Evolutionary conservation across 1,140 invertebrate species (phyloP).

Genomic region (Drosophila subobscura): DNA sequence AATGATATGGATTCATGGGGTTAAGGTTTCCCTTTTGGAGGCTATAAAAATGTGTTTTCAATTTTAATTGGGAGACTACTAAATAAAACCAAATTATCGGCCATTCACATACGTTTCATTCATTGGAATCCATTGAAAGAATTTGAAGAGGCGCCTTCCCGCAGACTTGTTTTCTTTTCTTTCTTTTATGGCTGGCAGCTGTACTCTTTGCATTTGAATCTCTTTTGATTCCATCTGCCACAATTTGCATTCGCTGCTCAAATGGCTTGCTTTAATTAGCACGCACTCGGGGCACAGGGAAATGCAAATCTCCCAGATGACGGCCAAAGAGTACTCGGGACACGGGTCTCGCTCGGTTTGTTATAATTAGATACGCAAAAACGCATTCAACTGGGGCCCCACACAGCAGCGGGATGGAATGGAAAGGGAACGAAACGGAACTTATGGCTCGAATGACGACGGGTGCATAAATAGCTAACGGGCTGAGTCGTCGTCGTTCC

Average conservation of each 20-base stretch:
- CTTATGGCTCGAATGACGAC: conserved; percentile 29
- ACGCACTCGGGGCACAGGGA: conserved; percentile 25
- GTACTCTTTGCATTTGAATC: conserved; percentile 1
- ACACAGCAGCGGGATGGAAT: background rate
- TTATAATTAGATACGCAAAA: conserved; percentile 71
- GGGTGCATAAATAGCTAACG: conserved; percentile 15
- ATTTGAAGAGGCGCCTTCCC: too few relatives aligned
- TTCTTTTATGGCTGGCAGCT: too few relatives aligned
- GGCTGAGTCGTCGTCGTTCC: conserved; percentile 15
- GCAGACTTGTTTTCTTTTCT: too few relatives aligned
- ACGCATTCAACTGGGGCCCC: conserved; percentile 28
- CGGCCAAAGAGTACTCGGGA: conserved; percentile 9
- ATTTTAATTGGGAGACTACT: conserved; percentile 4
- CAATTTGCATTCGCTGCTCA: conserved; percentile 29
- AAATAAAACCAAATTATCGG: background rate
- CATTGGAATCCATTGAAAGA: too few relatives aligned
- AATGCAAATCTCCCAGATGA: conserved; percentile 23
- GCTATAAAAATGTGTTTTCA: conserved; percentile 9
- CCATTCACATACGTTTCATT: conserved; percentile 1
- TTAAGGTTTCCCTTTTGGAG: conserved; percentile 7
- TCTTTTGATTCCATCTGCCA: conserved; percentile 3
- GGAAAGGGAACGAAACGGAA: background rate
- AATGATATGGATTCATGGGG: conserved; percentile 2
- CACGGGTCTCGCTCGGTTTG: conserved; percentile 35
- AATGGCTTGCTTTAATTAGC: conserved; percentile 39